Evolutionary conservation across 2,113 vertebrate species (phyloP).

Genomic region (Oostethus manadensis): DNA sequence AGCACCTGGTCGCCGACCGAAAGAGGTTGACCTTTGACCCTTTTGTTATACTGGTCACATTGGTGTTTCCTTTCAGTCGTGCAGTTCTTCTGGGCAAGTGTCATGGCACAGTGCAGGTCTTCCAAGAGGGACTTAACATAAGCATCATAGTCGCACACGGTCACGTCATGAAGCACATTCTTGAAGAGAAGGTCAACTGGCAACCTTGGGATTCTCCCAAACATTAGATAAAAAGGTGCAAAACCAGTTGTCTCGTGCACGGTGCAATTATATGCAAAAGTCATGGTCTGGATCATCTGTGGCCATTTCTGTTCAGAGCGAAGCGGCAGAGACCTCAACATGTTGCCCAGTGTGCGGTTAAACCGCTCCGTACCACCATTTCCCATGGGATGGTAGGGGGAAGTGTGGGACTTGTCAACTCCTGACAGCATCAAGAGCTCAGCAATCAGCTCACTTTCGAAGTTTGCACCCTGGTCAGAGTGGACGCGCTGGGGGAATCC

Average conservation of each 20-base stretch:
- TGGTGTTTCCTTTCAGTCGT: constrained; percentile 12
- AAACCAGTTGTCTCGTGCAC: constrained; percentile 9
- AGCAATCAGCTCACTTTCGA: constrained; percentile 12
- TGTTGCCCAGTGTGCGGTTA: constrained; percentile 2
- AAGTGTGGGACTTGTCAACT: too few species aligned
- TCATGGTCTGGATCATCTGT: constrained; percentile 15
- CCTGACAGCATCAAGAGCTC: constrained; percentile 3
- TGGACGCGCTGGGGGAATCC: not conserved
- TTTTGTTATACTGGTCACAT: constrained; percentile 16
- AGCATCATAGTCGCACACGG: not conserved
- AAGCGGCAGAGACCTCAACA: not conserved
- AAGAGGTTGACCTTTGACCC: constrained; percentile 9
- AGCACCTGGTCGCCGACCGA: constrained; percentile 17
- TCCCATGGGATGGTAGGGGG: not conserved
- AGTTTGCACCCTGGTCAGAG: constrained; percentile 11
- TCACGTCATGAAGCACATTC: constrained; percentile 8
- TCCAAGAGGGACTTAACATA: not conserved
- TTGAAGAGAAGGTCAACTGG: constrained; percentile 24
- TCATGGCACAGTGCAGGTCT: constrained; percentile 18
- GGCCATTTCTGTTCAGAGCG: constrained; percentile 14
- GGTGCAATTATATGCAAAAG: constrained; percentile 14
- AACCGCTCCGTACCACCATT: constrained; percentile 11
- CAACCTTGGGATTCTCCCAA: constrained; percentile 8
- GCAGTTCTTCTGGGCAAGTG: constrained; percentile 12
- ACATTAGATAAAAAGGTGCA: constrained; percentile 30